Evolutionary conservation across 2,113 vertebrate genomes (phyloP), one percentile per base, ranked within the genome.

Genomic region (Bujurquina vittata): DNA sequence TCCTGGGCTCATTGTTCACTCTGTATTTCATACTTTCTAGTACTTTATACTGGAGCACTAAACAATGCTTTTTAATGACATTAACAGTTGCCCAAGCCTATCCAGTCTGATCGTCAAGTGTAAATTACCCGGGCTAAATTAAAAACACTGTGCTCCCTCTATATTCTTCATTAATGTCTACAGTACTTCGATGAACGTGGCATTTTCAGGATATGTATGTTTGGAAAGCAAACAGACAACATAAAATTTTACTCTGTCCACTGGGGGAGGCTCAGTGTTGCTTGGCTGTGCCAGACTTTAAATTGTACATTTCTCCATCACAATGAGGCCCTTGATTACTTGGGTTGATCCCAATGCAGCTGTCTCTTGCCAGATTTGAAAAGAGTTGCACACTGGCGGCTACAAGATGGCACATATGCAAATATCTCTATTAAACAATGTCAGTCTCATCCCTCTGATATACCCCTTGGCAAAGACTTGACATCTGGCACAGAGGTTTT

Each of bases 371-470:
- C 79, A 80, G 59, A 65, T 75, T 29, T 63, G 75, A 84, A 72
- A 73, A 40, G 23, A 23, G 80, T 23, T 73, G n/a, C 63, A 89
- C 75, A 11, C 72, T 31, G 61, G 54, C 31, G 14, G 74, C 76
- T 43, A 58, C 61, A 69, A 56, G 54, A 79, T 80, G 80, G 52
- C 61, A 62, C 23, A 61, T 72, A 81, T 84, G 85, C 67, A 85
- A 85, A 92, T 86, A 69, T 67, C 31, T 69, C 12, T 10, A 77
- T 84, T 77, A 78, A 86, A 83, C 59, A 74, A 60, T 43, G 61
- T 77, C 58, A 43, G 23, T 18, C 75, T 52, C 54, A 57, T 40
- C 62, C 43, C 17, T 72, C 12, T 62, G 11, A 58, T 63, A 37
- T 62, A 37, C 60, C 80, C 9, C 5, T 67, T 18, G 65, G 75